Evolutionary conservation across 2,797 vertebrate genomes (phyloP), one percentile per base, ranked within the genome.

Genomic region (Acanthurus tractus): DNA sequence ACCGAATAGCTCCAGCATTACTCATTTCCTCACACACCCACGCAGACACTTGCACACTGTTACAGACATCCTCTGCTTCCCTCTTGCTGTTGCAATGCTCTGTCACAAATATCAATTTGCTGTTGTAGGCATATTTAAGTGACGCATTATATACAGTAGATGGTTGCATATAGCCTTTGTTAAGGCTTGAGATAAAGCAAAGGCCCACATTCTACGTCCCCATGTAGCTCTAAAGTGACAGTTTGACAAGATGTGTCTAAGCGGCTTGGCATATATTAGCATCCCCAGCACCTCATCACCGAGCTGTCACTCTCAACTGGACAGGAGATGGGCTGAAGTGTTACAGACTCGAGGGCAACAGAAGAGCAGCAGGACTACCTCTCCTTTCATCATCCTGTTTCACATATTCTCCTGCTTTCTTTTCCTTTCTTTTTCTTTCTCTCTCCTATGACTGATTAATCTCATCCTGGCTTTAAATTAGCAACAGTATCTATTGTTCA

Each of bases 241-340:
- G 76, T 74, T 78, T 88, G 88, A 90, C 83, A 89, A 70, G 71
- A 85, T 74, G 83, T 83, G 84, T 86, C 75, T 63, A 74, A 88
- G 85, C 70, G 58, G 85, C 84, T 87, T 87, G 86, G 82, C 81
- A 76, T 50, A 68, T 69, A 87, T 93, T 90, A 90, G 83, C 86
- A 91, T 85, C 84, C 54, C 82, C 77, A 36, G 70, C 81, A 85
- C 84, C 84, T 92, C 77, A 52, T 86, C 68, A 61, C 70, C 50
- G 56, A 63, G 76, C 83, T 89, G 87, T 92, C 91, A 88, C 57
- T 75, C 67, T 70, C 7, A n/a, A 81, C 63, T 66, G 73, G 81
- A 87, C 67, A 74, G 49, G 66, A 79, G 46, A 64, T 14, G n/a
- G 57, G 61, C 56, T 80, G 63, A 63, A 76, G 76, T 62, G 62